Percentiles rank a stretch among this genome's conserved stretches.
These are phyloP conservation scores for Choristoneura fumiferana DNA, from an alignment of 1,140 invertebrate species.

Conservation along the genomic window DNA sequence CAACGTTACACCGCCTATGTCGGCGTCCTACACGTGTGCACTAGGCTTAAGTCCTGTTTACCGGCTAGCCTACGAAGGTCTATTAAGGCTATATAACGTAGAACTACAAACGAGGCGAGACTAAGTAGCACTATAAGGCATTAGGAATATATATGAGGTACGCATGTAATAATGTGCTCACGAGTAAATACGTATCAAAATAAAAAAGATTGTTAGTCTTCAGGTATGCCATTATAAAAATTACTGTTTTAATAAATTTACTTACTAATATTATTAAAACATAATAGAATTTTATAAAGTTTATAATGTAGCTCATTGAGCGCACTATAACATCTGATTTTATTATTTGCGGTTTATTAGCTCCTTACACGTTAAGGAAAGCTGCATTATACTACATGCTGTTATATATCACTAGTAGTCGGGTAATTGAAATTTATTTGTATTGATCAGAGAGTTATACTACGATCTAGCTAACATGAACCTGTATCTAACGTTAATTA, in stretches of 20 bases:
- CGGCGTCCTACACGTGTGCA: conserved; percentile 52
- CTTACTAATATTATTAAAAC: too few species aligned
- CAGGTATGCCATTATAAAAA: too few species aligned
- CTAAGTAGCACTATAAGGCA: too few species aligned
- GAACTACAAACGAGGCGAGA: not conserved
- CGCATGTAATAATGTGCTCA: too few species aligned
- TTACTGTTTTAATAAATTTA: too few species aligned
- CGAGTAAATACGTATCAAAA: too few species aligned
- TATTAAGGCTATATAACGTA: conserved; percentile 31
- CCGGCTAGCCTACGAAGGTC: conserved; percentile 39
- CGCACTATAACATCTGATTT: too few species aligned
- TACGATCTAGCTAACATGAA: not conserved
- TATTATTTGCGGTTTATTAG: not conserved
- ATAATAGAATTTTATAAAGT: too few species aligned
- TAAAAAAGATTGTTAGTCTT: too few species aligned
- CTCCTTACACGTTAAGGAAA: conserved; percentile 6
- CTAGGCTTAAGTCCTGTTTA: conserved; percentile 48
- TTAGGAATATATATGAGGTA: too few species aligned
- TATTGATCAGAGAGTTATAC: conserved; percentile 17
- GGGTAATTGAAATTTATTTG: conserved; percentile 15
- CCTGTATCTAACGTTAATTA: conserved; percentile 1
- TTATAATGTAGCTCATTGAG: too few species aligned
- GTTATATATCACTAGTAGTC: conserved; percentile 8
- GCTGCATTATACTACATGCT: not conserved
- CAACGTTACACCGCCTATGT: conserved; percentile 59